Percentiles rank a stretch among this genome's conserved stretches.
Evolutionary conservation across 2,113 vertebrate genomes (phyloP).

Genomic region (Tenrec ecaudatus): DNA sequence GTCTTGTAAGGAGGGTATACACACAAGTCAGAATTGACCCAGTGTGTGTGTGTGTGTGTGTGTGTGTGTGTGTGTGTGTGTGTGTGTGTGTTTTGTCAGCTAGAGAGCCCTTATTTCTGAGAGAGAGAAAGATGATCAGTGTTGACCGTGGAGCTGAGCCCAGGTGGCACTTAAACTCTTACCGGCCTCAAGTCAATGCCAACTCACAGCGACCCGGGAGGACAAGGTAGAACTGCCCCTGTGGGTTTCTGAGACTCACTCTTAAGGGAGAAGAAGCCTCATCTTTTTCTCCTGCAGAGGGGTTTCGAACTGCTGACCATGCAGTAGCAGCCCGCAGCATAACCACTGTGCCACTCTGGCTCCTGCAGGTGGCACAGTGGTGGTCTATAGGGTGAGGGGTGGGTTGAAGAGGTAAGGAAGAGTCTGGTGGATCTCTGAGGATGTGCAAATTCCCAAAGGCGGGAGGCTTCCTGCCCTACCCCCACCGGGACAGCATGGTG

Average conservation of each 20-base stretch:
- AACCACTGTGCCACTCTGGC: no score
- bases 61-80: no score
- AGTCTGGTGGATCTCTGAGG: neutral
- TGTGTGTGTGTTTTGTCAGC: no score
- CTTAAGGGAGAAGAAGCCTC: neutral
- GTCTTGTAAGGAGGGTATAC: neutral
- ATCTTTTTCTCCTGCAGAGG: no score
- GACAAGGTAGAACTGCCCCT: no score
- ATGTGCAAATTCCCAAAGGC: neutral
- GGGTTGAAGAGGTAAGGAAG: neutral
- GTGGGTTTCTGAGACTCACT: neutral
- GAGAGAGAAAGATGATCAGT: neutral
- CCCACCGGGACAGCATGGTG: fast-evolving
- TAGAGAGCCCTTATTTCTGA: neutral
- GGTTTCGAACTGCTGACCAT: no score
- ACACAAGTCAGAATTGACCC: neutral
- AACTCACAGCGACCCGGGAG: no score
- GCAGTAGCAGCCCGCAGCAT: no score
- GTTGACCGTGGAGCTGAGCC: neutral
- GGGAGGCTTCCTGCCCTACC: no score
- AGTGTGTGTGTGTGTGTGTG: no score
- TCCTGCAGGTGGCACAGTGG: no score
- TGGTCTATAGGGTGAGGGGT: neutral
- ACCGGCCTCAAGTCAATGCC: neutral
- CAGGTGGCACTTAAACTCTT: neutral